Evolutionary conservation across 2,797 vertebrate species (phyloP), one percentile per base, ranked within the genome.

Genomic region (Microcaecilia unicolor): DNA sequence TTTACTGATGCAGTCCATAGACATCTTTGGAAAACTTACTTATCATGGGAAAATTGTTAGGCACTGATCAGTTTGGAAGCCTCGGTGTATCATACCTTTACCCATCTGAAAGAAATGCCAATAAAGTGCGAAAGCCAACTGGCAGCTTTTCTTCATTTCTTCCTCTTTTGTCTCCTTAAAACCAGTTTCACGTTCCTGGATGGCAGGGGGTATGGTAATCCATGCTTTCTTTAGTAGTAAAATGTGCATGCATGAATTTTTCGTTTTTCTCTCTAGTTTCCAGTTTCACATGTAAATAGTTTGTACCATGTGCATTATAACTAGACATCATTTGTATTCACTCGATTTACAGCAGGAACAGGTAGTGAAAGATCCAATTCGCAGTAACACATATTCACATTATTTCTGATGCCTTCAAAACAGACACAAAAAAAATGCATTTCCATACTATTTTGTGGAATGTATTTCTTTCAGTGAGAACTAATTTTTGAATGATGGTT

Each of bases 131-230:
- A 53, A 22, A 53, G 11, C 55, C 55, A 59, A 44, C 23, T 65
- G 52, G 51, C 63, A 67, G 21, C 19, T 33, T 69, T 52, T 66
- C 68, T 76, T 82, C 64, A 81, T 63, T 72, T 78, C 64, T 74
- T 70, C 75, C 76, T 81, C 58, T 81, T 84, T 85, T 83, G 72
- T 84, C 64, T 81, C 70, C 65, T 76, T 79, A 73, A 84, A 72
- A 85, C 69, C 76, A 82, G 80, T 85, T 78, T 84, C 81, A 70
- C 83, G 75, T 58, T 87, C 81, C 76, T 86, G 84, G 80, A 86
- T 84, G 79, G 77, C 84, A 82, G 81, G 84, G 86, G 92, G 92
- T 98, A 95, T 90, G 91, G 84, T 90, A 28, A 34, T 8, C 90
- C 86, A 73, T 80, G 86, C 77, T 90, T 89, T 74, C 78, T 80